A percentile compares a stretch with the other conserved stretches of the same genome.
These are phyloP conservation scores for Piaya cayana DNA, from an alignment of 2,113 vertebrate genomes.

Conservation along the genomic window DNA sequence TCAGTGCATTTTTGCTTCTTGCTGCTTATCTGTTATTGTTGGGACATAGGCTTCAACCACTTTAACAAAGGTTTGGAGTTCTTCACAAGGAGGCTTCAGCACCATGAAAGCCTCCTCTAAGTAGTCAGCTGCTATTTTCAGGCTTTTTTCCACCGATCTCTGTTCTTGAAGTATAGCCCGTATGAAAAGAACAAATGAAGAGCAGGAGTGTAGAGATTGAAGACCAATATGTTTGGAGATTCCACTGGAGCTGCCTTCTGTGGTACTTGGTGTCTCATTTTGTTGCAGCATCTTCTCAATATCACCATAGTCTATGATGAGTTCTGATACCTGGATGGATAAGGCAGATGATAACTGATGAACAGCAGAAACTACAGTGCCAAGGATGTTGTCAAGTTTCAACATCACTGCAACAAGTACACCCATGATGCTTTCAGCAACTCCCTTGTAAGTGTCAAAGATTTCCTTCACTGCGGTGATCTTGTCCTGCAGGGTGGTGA, in stretches of 20 bases:
- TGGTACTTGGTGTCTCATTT: background rate
- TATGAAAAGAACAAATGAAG: constrained; percentile 14
- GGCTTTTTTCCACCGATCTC: background rate
- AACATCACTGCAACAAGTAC: background rate
- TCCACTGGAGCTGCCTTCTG: background rate
- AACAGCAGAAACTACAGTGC: constrained; percentile 35
- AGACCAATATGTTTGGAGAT: background rate
- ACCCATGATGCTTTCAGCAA: background rate
- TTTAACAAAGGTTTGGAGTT: constrained; percentile 29
- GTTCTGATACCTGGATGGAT: constrained; percentile 50
- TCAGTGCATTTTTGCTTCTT: background rate
- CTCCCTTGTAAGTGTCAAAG: background rate
- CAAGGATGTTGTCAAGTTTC: background rate
- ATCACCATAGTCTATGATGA: constrained; percentile 26
- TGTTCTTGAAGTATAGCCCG: background rate
- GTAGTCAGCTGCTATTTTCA: constrained; percentile 13
- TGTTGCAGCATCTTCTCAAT: background rate
- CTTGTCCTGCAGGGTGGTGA: constrained; percentile 5
- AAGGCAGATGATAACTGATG: constrained; percentile 31
- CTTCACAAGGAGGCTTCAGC: constrained; percentile 29
- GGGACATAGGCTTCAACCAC: background rate
- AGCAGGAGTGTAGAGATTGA: background rate
- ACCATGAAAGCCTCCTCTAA: constrained; percentile 40
- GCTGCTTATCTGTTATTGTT: background rate
- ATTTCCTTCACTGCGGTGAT: background rate